A percentile compares a stretch with the other conserved stretches of the same genome.
These are phyloP conservation scores for Lophura nycthemera DNA, from an alignment of 2,113 vertebrate genomes.

Conservation along the genomic window DNA sequence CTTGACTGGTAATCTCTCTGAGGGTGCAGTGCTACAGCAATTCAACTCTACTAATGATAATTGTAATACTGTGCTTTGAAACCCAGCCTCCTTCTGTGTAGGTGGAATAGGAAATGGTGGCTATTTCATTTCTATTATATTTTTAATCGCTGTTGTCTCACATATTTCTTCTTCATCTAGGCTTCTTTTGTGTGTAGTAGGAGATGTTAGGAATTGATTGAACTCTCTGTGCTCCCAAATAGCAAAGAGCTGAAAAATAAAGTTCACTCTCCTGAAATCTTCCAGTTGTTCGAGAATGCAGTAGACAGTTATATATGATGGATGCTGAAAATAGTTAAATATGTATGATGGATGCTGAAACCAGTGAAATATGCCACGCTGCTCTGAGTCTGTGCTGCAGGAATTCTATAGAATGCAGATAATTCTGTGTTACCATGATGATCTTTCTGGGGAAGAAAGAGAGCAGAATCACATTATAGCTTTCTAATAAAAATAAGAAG, in stretches of 20 bases:
- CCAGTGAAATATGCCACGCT: not conserved
- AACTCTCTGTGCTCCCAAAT: not conserved
- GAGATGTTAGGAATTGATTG: not conserved
- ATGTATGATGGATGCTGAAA: conserved; percentile 1
- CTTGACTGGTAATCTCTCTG: not conserved
- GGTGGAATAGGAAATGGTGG: not conserved
- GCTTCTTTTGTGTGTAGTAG: not conserved
- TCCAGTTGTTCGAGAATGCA: not conserved
- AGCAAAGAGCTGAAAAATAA: not conserved
- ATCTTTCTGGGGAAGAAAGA: conserved; percentile 5
- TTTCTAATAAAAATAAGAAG: conserved; percentile 66
- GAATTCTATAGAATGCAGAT: conserved; percentile 13
- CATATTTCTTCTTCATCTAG: not conserved
- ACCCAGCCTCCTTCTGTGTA: not conserved
- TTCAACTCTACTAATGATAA: not conserved
- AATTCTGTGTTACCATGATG: conserved; percentile 27
- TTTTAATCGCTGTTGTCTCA: not conserved
- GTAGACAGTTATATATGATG: not conserved
- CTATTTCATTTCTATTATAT: not conserved
- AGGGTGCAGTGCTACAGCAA: not conserved
- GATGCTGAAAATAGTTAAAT: conserved; percentile 15
- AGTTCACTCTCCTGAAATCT: not conserved
- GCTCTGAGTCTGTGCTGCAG: not conserved
- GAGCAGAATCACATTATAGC: conserved; percentile 4
- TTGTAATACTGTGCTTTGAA: not conserved